Conservation (phyloP, 1,140 invertebrate species). For the Microplitis mediator region DNA sequence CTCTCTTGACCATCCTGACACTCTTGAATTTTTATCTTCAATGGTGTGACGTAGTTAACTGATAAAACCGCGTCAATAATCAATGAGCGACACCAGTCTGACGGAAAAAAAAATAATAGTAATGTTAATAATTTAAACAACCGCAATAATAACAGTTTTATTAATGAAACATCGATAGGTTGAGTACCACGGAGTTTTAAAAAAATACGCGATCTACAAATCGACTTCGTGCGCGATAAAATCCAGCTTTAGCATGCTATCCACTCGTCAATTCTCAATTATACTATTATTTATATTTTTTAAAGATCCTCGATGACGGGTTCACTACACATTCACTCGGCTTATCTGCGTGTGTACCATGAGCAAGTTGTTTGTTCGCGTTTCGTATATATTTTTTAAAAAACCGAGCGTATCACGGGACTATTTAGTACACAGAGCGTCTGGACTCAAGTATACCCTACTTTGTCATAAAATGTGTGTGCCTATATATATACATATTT, state of each 20-base stretch:
- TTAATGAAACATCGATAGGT: not conserved
- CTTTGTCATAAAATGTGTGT: too few relatives aligned
- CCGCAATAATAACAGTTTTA: too few relatives aligned
- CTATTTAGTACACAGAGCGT: not conserved
- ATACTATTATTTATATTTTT: slow-evolving; percentile 42
- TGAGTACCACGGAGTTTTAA: slow-evolving; percentile 19
- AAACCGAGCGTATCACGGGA: too few relatives aligned
- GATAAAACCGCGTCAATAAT: too few relatives aligned
- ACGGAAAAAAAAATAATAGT: not conserved
- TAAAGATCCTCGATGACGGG: slow-evolving; percentile 29
- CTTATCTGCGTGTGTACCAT: not conserved
- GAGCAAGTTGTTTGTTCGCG: not conserved
- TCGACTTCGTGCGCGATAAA: slow-evolving; percentile 36
- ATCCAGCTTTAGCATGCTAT: slow-evolving; percentile 37
- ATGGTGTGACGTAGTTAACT: not conserved
- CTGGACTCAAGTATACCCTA: not conserved
- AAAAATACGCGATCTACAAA: slow-evolving; percentile 21
- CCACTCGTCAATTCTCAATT: slow-evolving; percentile 49
- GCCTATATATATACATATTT: too few relatives aligned
- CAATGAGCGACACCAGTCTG: too few relatives aligned
- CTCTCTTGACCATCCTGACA: slow-evolving; percentile 53
- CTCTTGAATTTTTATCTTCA: slow-evolving; percentile 41
- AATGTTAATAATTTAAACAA: too few relatives aligned
- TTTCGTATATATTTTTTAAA: too few relatives aligned
- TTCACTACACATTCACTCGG: slow-evolving; percentile 2